These are phyloP conservation scores for Lepidotrigona ventralis DNA, from an alignment of 1,140 invertebrate species.

Conservation along the genomic window DNA sequence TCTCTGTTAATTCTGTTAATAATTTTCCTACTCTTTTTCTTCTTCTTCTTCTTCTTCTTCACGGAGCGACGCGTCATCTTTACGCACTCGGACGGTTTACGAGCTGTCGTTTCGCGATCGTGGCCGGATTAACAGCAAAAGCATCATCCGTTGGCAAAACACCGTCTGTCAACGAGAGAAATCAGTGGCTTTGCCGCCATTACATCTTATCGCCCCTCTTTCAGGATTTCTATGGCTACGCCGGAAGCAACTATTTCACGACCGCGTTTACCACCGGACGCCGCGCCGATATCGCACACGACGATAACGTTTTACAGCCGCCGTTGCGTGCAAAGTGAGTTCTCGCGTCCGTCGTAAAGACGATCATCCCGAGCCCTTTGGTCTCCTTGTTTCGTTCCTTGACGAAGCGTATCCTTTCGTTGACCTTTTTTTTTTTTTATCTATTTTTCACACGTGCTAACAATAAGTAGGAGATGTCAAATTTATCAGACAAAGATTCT, in stretches of 20 bases:
- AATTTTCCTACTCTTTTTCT: conserved; percentile 15
- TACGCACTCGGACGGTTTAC: not conserved
- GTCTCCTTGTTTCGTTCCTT: not conserved
- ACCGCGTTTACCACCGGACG: not conserved
- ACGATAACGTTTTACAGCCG: conserved; percentile 17
- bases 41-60: not conserved
- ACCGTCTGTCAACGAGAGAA: not conserved
- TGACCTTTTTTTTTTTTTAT: not conserved
- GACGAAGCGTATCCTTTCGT: not conserved
- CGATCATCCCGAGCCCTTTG: not conserved
- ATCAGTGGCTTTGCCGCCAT: not conserved
- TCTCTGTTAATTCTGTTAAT: conserved; percentile 28
- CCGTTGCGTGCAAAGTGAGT: not conserved
- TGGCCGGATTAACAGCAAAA: conserved; percentile 6
- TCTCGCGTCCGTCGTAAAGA: not conserved
- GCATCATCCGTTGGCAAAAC: not conserved
- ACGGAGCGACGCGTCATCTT: too few relatives aligned
- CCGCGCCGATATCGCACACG: not conserved
- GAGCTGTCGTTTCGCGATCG: not conserved
- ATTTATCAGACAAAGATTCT: too few relatives aligned
- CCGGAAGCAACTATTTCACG: conserved; percentile 8
- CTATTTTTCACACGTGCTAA: not conserved
- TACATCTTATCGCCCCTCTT: conserved; percentile 8
- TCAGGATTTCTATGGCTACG: not conserved
- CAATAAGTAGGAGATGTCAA: too few relatives aligned